Evolutionary conservation across 1,140 invertebrate species (phyloP).

Genomic region (Diorhabda sublineata): DNA sequence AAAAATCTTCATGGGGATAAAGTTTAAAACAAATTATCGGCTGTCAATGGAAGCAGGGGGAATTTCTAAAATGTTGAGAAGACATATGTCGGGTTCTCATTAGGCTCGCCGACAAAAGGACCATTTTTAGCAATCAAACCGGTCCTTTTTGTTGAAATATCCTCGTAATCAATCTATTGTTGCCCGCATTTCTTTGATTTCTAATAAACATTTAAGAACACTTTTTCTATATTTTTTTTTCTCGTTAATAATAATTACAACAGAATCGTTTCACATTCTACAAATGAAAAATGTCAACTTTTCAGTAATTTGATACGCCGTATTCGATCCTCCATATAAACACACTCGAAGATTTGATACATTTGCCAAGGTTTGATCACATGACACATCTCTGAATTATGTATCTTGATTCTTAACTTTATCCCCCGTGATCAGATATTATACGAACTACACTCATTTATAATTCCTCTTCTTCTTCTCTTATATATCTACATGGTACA

Average conservation of each 20-base stretch:
- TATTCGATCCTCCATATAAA: constrained; percentile 7
- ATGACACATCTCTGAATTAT: constrained; percentile 18
- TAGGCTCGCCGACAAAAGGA: constrained; percentile 19
- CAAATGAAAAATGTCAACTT: not conserved
- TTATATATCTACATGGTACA: constrained; percentile 3
- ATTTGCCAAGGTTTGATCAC: constrained; percentile 20
- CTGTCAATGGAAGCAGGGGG: constrained; percentile 6
- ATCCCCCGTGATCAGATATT: constrained; percentile 17
- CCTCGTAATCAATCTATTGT: constrained; percentile 20
- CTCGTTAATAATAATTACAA: constrained; percentile 1
- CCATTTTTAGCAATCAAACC: constrained; percentile 20
- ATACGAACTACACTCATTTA: constrained; percentile 15
- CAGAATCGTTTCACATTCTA: not conserved
- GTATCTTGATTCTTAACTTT: constrained; percentile 16
- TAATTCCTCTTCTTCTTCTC: constrained; percentile 12
- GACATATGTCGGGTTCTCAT: constrained; percentile 23
- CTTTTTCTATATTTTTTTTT: constrained; percentile 13
- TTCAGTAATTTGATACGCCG: constrained; percentile 18
- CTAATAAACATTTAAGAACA: constrained; percentile 17
- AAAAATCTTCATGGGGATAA: not conserved
- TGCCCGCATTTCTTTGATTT: constrained; percentile 17
- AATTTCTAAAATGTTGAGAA: constrained; percentile 18
- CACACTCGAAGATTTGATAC: constrained; percentile 9
- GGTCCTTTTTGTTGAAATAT: constrained; percentile 9
- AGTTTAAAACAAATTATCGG: constrained; percentile 10